Evolutionary conservation across 2,113 vertebrate species (phyloP).

Genomic region (Gallinago paraguaiae): DNA sequence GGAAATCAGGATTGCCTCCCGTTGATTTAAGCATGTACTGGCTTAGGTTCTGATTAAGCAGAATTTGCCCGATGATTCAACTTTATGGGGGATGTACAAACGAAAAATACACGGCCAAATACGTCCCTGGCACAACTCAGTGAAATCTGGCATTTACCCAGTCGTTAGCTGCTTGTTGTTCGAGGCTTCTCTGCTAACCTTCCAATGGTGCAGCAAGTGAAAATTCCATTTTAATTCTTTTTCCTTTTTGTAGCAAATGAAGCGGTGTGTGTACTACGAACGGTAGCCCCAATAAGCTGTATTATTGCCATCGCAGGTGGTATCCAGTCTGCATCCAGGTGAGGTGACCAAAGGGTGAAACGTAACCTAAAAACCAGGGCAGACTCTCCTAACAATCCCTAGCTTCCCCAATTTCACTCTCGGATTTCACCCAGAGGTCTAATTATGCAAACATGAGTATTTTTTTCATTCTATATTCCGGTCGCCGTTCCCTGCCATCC

Average conservation of each 20-base stretch:
- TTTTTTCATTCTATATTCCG: background rate
- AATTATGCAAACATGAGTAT: background rate
- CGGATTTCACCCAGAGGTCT: background rate
- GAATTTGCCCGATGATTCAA: slow-evolving; percentile 40
- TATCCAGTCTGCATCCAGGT: background rate
- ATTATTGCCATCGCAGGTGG: background rate
- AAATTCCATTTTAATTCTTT: background rate
- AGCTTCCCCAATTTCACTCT: background rate
- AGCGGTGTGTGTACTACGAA: background rate
- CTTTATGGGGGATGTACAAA: slow-evolving; percentile 8
- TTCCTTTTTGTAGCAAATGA: background rate
- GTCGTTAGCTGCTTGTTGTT: background rate
- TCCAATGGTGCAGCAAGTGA: background rate
- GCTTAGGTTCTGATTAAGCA: background rate
- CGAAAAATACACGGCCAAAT: background rate
- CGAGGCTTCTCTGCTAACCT: background rate
- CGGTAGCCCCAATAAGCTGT: background rate
- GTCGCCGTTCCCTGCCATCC: background rate
- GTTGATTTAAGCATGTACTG: background rate
- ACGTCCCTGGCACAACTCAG: background rate
- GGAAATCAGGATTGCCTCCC: background rate
- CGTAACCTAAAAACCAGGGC: background rate
- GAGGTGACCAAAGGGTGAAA: background rate
- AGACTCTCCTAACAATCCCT: background rate
- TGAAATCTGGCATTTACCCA: background rate